Evolutionary conservation across 1,140 invertebrate species (phyloP).

Genomic region (Bombus pascuorum): DNA sequence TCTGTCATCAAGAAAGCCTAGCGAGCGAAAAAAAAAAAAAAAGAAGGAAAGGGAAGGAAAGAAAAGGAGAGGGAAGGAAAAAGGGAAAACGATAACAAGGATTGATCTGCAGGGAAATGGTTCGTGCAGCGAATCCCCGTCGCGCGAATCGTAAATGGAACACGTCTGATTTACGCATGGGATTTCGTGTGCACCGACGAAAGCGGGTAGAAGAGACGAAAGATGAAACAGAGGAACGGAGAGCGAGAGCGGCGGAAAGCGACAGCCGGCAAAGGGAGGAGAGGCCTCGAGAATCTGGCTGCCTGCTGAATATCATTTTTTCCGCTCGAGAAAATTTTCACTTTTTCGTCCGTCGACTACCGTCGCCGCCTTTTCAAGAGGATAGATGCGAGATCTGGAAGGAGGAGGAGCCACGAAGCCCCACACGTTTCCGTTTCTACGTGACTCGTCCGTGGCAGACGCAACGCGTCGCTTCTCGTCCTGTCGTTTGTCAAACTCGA

Average conservation of each 20-base stretch:
- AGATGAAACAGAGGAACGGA: background rate
- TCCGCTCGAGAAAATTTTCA: slow-evolving; percentile 68
- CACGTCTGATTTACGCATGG: slow-evolving; percentile 68
- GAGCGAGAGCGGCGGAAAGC: slow-evolving; percentile 11
- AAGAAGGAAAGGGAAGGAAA: background rate
- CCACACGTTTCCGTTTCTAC: slow-evolving; percentile 55
- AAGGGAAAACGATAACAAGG: slow-evolving; percentile 55
- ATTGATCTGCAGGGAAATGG: slow-evolving; percentile 64
- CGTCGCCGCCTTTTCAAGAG: slow-evolving; percentile 48
- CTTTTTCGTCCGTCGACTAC: slow-evolving; percentile 59
- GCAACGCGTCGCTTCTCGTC: slow-evolving; percentile 54
- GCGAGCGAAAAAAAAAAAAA: background rate
- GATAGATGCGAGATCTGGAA: slow-evolving; percentile 29
- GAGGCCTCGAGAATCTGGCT: slow-evolving; percentile 30
- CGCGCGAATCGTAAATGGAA: slow-evolving; percentile 67
- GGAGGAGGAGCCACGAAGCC: background rate
- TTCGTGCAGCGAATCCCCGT: slow-evolving; percentile 57
- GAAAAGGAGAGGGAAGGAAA: background rate
- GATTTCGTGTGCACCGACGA: slow-evolving; percentile 29
- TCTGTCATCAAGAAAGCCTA: background rate
- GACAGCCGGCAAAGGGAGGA: slow-evolving; percentile 23
- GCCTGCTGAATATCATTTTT: slow-evolving; percentile 71
- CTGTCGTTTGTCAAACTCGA: slow-evolving; percentile 71
- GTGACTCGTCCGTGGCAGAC: slow-evolving; percentile 58
- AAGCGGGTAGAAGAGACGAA: background rate